Percentiles rank a stretch among this genome's conserved stretches.
phyloP scores from a whole-genome alignment of 2,113 vertebrate species.

The Erpornis zantholeuca region DNA sequence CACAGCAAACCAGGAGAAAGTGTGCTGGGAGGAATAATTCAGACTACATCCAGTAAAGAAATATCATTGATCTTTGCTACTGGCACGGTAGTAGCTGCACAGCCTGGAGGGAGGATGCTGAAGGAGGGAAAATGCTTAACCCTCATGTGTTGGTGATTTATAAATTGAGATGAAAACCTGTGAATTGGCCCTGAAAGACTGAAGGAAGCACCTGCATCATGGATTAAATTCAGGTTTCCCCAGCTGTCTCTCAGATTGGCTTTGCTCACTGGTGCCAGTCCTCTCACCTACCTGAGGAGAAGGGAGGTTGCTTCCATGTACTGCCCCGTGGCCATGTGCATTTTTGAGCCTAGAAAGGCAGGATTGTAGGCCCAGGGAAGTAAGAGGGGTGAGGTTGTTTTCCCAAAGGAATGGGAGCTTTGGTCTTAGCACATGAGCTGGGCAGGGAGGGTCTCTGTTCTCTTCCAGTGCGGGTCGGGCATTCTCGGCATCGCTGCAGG shows the following conservation, averaged over 20 bases:
- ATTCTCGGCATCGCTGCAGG: accelerated
- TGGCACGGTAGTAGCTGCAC: neutral
- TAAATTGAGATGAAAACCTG: conserved; percentile 21
- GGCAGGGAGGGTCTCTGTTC: neutral
- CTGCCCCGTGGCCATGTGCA: accelerated
- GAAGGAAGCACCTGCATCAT: neutral
- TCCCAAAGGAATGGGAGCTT: neutral
- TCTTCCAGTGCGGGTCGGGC: accelerated
- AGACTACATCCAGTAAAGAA: neutral
- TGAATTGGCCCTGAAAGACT: neutral
- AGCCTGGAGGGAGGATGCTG: neutral
- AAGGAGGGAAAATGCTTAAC: neutral
- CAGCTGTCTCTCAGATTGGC: neutral
- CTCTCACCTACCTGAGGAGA: accelerated
- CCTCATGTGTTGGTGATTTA: neutral
- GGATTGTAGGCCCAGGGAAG: neutral
- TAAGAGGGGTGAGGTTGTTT: neutral
- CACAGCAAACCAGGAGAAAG: neutral
- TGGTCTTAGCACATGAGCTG: accelerated
- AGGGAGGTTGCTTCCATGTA: accelerated
- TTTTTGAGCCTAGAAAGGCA: neutral
- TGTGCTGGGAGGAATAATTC: neutral
- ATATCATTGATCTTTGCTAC: neutral
- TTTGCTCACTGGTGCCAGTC: neutral
- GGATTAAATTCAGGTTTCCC: neutral